Evolutionary conservation across 2,797 vertebrate species (phyloP).

Genomic region (Scarus forsteni): DNA sequence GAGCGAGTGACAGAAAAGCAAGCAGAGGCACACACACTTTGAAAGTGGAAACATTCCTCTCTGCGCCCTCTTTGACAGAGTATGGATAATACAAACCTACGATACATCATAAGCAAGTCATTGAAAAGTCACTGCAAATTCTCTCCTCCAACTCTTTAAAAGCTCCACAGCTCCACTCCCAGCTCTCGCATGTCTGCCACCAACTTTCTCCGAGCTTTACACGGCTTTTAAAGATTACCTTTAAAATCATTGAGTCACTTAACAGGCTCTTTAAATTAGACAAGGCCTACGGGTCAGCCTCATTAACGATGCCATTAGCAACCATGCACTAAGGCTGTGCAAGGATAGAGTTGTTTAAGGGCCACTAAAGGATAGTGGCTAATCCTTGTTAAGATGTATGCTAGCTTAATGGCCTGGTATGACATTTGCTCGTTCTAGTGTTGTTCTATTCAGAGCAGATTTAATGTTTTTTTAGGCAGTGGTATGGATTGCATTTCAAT

Average conservation of each 20-base stretch:
- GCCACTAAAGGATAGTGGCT: constrained; percentile 59
- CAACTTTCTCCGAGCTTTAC: constrained; percentile 58
- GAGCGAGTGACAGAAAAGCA: constrained; percentile 63
- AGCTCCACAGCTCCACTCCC: constrained; percentile 21
- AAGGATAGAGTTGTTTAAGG: constrained; percentile 70
- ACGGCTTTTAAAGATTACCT: constrained; percentile 67
- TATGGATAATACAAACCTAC: constrained; percentile 68
- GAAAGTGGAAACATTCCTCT: constrained; percentile 57
- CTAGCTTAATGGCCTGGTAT: constrained; percentile 38
- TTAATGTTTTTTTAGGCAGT: constrained; percentile 1
- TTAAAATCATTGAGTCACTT: constrained; percentile 67
- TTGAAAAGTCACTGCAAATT: constrained; percentile 55
- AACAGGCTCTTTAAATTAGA: constrained; percentile 71
- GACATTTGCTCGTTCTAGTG: constrained; percentile 23
- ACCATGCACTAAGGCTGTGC: constrained; percentile 44
- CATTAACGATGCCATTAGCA: constrained; percentile 73
- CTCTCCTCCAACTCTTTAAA: constrained; percentile 65
- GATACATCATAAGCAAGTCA: constrained; percentile 62
- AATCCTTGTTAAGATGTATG: constrained; percentile 49
- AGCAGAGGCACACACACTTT: constrained; percentile 27
- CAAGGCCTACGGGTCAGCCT: constrained; percentile 61
- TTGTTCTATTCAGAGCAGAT: constrained; percentile 5
- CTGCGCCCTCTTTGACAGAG: constrained; percentile 48
- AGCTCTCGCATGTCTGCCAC: constrained; percentile 20
- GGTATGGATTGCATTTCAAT: neutral